Evolutionary conservation across 1,140 invertebrate genomes (phyloP), one percentile per base, ranked within the genome.

Genomic region (Pseudomyrmex concolor): DNA sequence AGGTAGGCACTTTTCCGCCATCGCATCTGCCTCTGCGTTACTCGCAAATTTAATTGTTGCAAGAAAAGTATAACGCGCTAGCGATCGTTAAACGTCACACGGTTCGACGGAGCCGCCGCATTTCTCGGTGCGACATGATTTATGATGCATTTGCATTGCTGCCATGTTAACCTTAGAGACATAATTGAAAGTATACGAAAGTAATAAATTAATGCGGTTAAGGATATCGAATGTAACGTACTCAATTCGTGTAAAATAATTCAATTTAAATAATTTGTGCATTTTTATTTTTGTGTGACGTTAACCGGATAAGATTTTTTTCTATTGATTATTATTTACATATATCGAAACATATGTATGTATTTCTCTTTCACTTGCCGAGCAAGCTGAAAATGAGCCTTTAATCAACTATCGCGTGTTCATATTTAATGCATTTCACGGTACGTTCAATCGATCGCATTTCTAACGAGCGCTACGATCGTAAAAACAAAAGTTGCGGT

Each of bases 21-120:
- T 73, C 19, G 1, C 13, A 72, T 72, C 60, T 45, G 10, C 4
- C 15, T 17, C 51, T 45, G 2, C 9, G 22, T 59, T 34, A 48
- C 43, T 34, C 3, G 19, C 5, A 60, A 73, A 73, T 73, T 73
- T 60, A 73, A 73, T 73, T 60, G 2, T 59, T 45, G 22, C 54
- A 22, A 59, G 17, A 73, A 45, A 19, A 57, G 3, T 72, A 2
- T 60, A 73, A 60, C 45, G 54, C 25, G 62, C 34, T 5, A 34
- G 34, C 34, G 17, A 72, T 72, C 17, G n/a, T 72, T 57, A 57
- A 2, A 15, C 12, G 17, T 67, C 12, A 67, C 51, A n/a, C 34
- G 10, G 4, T 9, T 66, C n/a, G 10, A 7, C 17, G 17, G 2
- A 67, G 17, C 7, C 0, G 19, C 3, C 0, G 15, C 5, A 34